Evolutionary conservation across 2,888 invertebrate species (phyloP).

Genomic region (Atrina japonica): DNA sequence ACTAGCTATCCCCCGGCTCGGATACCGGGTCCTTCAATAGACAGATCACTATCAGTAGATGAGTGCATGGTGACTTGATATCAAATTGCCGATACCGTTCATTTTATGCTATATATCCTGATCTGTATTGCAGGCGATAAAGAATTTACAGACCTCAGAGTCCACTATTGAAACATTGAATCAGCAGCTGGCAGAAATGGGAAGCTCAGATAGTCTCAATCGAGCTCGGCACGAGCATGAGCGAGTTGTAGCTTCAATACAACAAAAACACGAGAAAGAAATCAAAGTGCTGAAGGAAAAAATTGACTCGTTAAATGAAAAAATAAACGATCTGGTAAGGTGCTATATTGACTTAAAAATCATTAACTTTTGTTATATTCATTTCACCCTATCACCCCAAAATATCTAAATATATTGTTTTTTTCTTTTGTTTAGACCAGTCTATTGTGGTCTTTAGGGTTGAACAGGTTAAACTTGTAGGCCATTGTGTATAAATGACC

Average conservation of each 20-base stretch:
- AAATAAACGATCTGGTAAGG: constrained; percentile 68
- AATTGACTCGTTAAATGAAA: constrained; percentile 63
- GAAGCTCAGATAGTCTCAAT: constrained; percentile 72
- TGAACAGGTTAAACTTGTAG: no score
- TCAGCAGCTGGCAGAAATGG: constrained; percentile 75
- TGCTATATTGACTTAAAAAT: no score
- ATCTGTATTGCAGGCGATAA: constrained; percentile 66
- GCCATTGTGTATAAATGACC: no score
- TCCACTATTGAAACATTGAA: constrained; percentile 77
- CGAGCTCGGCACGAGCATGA: constrained; percentile 78
- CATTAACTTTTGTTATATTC: neutral
- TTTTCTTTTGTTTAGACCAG: no score
- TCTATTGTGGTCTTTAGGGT: no score
- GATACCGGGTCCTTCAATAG: no score
- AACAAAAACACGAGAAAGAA: constrained; percentile 75
- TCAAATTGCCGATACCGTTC: neutral
- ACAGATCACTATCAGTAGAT: no score
- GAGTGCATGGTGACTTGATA: no score
- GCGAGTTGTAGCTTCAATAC: constrained; percentile 68
- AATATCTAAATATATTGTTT: neutral
- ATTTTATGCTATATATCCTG: neutral
- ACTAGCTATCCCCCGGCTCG: no score
- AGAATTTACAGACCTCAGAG: constrained; percentile 76
- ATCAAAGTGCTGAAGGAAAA: constrained; percentile 69
- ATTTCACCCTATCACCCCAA: no score